Evolutionary conservation across 64 coral and sea anemone species (phyloP).

Genomic region (Actinia equina): DNA sequence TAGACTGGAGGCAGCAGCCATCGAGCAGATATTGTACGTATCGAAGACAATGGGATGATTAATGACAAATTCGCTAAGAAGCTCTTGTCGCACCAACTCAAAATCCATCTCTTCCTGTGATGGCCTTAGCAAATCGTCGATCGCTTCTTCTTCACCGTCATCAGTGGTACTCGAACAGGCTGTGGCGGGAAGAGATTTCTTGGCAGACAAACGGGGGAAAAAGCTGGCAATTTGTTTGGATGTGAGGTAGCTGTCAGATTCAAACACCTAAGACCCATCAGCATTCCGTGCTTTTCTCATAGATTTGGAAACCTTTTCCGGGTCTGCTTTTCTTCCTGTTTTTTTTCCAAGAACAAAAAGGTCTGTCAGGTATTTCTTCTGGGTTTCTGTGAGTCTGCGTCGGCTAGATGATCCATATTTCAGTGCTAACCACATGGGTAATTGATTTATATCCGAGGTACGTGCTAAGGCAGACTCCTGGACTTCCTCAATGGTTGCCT

Average conservation of each 20-base stretch:
- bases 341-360: constrained; percentile 35
- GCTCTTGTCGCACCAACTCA: neutral
- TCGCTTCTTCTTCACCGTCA: neutral
- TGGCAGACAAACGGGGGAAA: constrained; percentile 22
- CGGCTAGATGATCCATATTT: too few relatives aligned
- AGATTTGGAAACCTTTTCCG: constrained; percentile 20
- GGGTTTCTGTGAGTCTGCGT: too few relatives aligned
- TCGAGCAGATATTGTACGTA: constrained; percentile 32
- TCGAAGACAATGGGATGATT: constrained; percentile 6
- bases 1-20: constrained; percentile 21
- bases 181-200: constrained; percentile 20
- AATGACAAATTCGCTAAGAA: constrained; percentile 12
- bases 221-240: constrained; percentile 16
- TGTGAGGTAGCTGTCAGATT: constrained; percentile 15
- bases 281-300: too few relatives aligned
- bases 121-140: constrained; percentile 27
- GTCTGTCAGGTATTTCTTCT: too few relatives aligned
- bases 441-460: too few relatives aligned
- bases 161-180: neutral
- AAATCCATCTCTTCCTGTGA: constrained; percentile 19
- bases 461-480: too few relatives aligned
- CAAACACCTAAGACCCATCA: constrained; percentile 3
- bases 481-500: too few relatives aligned
- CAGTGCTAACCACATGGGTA: too few relatives aligned
- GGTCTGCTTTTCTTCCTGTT: constrained; percentile 31